Base-by-base conservation (phyloP, 2,113 vertebrate genomes). In the Oncorhynchus masou region DNA sequence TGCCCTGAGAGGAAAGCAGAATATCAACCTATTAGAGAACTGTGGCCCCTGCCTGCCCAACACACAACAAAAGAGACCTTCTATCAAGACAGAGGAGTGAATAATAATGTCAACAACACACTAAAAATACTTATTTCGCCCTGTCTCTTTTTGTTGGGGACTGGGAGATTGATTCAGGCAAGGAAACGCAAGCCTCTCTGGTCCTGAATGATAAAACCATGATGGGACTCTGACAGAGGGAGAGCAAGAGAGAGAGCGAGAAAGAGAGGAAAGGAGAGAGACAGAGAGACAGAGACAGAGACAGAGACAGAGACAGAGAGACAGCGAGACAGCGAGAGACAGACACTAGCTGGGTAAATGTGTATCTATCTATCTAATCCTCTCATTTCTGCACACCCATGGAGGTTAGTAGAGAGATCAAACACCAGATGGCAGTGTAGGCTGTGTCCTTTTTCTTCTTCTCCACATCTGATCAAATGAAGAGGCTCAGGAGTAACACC, bases 341-440 rank as follows among this genome's bases (percentile, higher is more conserved):
- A 54, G 12, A 54, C 51, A 54, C 51, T 19, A 19, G 16, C 12
- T 54, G 13, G 25, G 25, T 67, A 29, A 31, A 67, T 22, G 65
- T 67, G 27, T 67, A 67, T 27, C 16, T 13, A 54, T 54, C 51
- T 54, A 54, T 5, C 49, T 16, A 3, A 39, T 9, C 39, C 49
- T 51, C 16, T 54, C 15, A 16, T 19, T 19, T 54, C 16, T 54
- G 15, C 11, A 16, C 34, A 39, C 8, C 34, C 34, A 9, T 8
- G 7, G 11, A 60, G 59, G 20, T 22, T 22, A 62, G 59, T 45
- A 45, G 31, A 20, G 25, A 34, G 27, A 7, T 6, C 16, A 1
- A 12, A 79, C 92, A 91, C 74, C 74, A 91, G 92, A 74, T 74
- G 81, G 80, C 78, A 84, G 82, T 81, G 80, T 71, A 82, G 81